Evolutionary conservation across 2,888 invertebrate genomes (phyloP), one percentile per base, ranked within the genome.

Genomic region (Stramonita haemastoma): DNA sequence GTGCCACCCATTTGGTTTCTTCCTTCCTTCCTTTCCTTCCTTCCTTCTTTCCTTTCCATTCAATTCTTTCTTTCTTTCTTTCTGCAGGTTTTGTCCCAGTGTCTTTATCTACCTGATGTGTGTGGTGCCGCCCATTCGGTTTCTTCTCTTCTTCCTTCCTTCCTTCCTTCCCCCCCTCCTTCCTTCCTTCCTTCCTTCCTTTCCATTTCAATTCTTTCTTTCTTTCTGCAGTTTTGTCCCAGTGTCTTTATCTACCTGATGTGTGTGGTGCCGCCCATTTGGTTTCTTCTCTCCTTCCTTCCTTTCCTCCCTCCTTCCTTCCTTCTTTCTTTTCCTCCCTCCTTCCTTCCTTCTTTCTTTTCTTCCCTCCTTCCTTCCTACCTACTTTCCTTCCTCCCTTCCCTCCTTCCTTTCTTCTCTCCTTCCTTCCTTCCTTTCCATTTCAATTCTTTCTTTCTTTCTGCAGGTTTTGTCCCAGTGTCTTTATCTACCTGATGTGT

Each of bases 1-100:
- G 98, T 99, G 0, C 99, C 99, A 0, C 98, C 98, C 2, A 99
- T 99, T 95, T 99, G 99, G 98, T 97, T 99, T 26, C 96, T 99
- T 60, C 60, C 13, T 19, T 60, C 60, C n/a, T n/a, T n/a, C n/a
- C n/a, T n/a, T n/a, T n/a, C n/a, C n/a, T n/a, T n/a, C n/a, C n/a
- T n/a, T n/a, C n/a, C n/a, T n/a, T n/a, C n/a, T n/a, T n/a, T n/a
- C n/a, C n/a, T n/a, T n/a, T n/a, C n/a, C n/a, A n/a, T n/a, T n/a
- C n/a, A n/a, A n/a, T n/a, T n/a, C n/a, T n/a, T n/a, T n/a, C n/a
- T n/a, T n/a, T n/a, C n/a, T n/a, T n/a, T n/a, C n/a, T n/a, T n/a
- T n/a, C n/a, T n/a, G n/a, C n/a, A 15, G 13, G 11, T 19, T 60
- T 19, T 60, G 13, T 60, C 13, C 98, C 0, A 98, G 98, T 77